These are phyloP conservation scores for Achlya flavicornis DNA, from an alignment of 2,888 invertebrate species.

Conservation along the genomic window DNA sequence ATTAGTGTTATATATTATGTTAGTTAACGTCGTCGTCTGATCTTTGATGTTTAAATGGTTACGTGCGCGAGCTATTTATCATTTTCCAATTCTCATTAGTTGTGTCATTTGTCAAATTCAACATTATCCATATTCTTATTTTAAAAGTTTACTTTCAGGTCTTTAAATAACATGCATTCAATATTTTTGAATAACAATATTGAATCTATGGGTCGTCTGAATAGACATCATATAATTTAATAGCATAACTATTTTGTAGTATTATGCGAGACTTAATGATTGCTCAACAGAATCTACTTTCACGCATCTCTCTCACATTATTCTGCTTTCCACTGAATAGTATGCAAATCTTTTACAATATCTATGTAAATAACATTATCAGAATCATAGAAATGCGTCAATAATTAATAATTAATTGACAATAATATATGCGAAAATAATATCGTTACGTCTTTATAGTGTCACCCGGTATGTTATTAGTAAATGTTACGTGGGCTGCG, in stretches of 20 bases:
- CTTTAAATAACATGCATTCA: background rate
- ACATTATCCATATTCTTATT: background rate
- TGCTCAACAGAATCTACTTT: background rate
- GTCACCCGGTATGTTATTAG: conserved; percentile 40
- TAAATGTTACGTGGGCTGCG: conserved; percentile 61
- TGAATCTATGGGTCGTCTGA: too few relatives aligned
- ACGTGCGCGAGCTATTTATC: background rate
- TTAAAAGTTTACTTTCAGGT: background rate
- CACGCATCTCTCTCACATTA: background rate
- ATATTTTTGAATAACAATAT: too few relatives aligned
- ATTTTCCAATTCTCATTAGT: background rate
- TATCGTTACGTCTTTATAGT: conserved; percentile 45
- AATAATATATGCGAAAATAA: conserved; percentile 44
- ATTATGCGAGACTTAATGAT: background rate
- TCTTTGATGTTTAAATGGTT: conserved; percentile 34
- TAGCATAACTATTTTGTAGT: background rate
- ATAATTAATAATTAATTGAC: conserved; percentile 38
- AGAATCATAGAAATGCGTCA: conserved; percentile 27
- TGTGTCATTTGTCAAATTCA: background rate
- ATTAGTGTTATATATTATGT: conserved; percentile 33
- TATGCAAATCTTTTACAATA: conserved; percentile 7
- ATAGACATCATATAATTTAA: background rate
- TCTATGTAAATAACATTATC: conserved; percentile 17
- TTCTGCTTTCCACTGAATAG: background rate
- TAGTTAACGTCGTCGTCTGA: conserved; percentile 31